Evolutionary conservation across 2,888 invertebrate species (phyloP), one percentile per base, ranked within the genome.

Genomic region (Fragum sueziense): DNA sequence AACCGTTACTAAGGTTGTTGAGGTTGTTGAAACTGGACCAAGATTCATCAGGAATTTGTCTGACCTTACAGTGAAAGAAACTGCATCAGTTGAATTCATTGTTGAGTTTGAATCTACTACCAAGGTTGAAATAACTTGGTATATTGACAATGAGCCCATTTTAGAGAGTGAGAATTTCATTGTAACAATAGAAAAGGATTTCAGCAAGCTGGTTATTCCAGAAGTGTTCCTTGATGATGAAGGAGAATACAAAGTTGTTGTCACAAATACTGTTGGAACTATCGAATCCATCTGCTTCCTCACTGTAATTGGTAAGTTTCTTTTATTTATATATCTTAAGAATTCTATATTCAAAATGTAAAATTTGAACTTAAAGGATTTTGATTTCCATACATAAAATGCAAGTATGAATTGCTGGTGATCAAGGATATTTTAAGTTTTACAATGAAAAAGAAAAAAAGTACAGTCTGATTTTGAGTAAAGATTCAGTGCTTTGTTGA

Each of bases 71-170:
- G 75, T 87, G 11, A 67, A 70, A 54, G 85, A 86, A 79, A 74
- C 80, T 47, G 80, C 77, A 51, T 70, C 73, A 31, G 74, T 86
- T 61, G 80, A 83, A 59, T 70, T 86, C 11, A 80, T 34, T 25
- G 79, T 87, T 47, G 87, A 85, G 62, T 86, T 85, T 59, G 76
- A 80, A 27, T 73, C 77, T 59, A 47, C 83, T 17, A 83, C 85
- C n/a, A 72, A 82, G 29, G 91, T 92, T 11, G 85, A 86, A 27
- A 91, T 94, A 76, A 91, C 90, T 14, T 94, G 94, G 94, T 93
- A 90, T 82, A 90, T 93, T 70, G 93, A 96, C 86, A 95, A 95
- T 4, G 86, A 95, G 71, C 89, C 91, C 71, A 70, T 90, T 6
- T 93, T 95, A 51, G 88, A 85, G 95, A 95, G 73, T 94, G 86